Conservation (phyloP, 2,888 invertebrate species). For the Linnaemya vulpina region DNA sequence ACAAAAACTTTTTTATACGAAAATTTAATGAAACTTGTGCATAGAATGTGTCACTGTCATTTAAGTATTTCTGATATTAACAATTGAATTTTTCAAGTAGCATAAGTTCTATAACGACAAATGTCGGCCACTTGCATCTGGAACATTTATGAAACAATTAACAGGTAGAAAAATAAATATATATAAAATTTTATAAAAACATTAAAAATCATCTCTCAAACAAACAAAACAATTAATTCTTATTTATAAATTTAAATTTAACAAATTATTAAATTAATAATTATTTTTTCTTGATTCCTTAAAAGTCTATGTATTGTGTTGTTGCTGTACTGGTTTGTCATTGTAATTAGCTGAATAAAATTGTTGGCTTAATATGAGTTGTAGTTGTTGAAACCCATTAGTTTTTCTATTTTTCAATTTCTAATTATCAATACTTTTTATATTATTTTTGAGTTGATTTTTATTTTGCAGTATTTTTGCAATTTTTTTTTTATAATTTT, state of each 20-base stretch:
- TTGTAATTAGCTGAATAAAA: conserved; percentile 53
- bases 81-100: too few relatives aligned
- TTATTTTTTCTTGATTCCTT: conserved; percentile 38
- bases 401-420: conserved; percentile 71
- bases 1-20: too few relatives aligned
- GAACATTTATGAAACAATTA: too few relatives aligned
- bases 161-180: not conserved
- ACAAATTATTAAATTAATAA: conserved; percentile 1
- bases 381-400: conserved; percentile 73
- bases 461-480: conserved; percentile 63
- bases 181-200: not conserved
- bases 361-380: conserved; percentile 64
- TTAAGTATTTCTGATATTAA: too few relatives aligned
- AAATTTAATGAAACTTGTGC: too few relatives aligned
- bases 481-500: conserved; percentile 64
- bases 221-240: conserved; percentile 23
- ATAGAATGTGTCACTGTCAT: too few relatives aligned
- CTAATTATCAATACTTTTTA: conserved; percentile 50
- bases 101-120: too few relatives aligned
- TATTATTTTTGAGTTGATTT: conserved; percentile 72
- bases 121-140: too few relatives aligned
- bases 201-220: not conserved
- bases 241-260: conserved; percentile 11
- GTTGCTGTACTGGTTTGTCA: conserved; percentile 54
- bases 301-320: conserved; percentile 41